phyloP scores from a whole-genome alignment of 2,888 invertebrate genomes.

The Epinotia ramella region DNA sequence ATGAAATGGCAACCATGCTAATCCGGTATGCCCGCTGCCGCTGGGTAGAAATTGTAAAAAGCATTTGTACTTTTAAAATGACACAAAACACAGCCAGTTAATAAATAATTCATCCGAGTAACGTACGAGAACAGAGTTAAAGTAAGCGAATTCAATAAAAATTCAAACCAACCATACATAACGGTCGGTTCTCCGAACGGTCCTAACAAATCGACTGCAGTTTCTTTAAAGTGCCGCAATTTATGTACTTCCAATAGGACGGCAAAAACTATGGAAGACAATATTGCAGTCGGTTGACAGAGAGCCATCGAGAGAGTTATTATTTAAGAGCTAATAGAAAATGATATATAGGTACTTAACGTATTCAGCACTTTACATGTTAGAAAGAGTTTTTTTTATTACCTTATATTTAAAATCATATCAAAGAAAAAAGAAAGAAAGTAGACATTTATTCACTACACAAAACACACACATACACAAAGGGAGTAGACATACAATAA shows the following conservation, averaged over 20 bases:
- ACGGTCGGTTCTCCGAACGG: slow-evolving; percentile 28
- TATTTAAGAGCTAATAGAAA: not conserved
- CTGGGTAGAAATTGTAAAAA: not conserved
- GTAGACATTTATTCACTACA: too few species aligned
- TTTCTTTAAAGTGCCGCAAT: slow-evolving; percentile 42
- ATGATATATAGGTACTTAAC: not conserved
- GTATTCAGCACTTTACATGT: too few species aligned
- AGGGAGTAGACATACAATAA: too few species aligned
- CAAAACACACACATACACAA: too few species aligned
- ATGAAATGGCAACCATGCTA: too few species aligned
- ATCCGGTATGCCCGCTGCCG: too few species aligned
- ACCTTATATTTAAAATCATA: too few species aligned
- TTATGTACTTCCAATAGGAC: slow-evolving; percentile 41
- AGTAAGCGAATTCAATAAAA: slow-evolving; percentile 39
- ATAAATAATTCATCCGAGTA: slow-evolving; percentile 14
- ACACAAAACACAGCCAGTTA: not conserved
- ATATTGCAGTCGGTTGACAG: slow-evolving; percentile 16
- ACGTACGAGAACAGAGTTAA: slow-evolving; percentile 9
- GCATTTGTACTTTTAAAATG: not conserved
- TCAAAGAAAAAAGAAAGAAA: too few species aligned
- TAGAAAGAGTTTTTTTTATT: too few species aligned
- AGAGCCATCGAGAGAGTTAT: slow-evolving; percentile 7
- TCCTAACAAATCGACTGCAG: slow-evolving; percentile 43
- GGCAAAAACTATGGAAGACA: slow-evolving; percentile 39
- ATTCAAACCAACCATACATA: slow-evolving; percentile 39